Conservation (phyloP, 1,140 invertebrate genomes). For the Drosophila funebris region DNA sequence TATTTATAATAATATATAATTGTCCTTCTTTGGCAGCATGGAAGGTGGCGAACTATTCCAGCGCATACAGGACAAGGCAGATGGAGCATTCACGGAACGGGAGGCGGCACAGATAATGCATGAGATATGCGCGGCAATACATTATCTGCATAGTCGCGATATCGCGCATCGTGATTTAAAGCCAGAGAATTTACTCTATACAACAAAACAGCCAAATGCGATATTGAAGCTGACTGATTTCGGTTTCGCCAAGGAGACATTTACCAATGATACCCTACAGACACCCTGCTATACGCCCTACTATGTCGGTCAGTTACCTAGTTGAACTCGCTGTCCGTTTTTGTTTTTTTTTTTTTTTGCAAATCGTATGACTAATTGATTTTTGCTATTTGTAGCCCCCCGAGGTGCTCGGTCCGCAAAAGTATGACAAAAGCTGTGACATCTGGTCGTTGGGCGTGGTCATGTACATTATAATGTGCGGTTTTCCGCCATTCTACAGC, state of each 20-base stretch:
- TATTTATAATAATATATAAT: no score
- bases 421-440: conserved; percentile 99
- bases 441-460: conserved; percentile 99
- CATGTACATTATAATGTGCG: conserved; percentile 98
- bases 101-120: conserved; percentile 92
- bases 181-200: conserved; percentile 95
- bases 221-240: conserved; percentile 98
- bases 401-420: conserved; percentile 97
- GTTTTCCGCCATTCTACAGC: conserved; percentile 99
- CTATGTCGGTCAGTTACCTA: conserved; percentile 89
- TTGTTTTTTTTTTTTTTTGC: not conserved
- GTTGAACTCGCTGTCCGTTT: not conserved
- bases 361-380: not conserved
- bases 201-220: conserved; percentile 88
- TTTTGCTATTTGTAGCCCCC: conserved; percentile 87
- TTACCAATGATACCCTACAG: conserved; percentile 93
- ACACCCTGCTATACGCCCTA: conserved; percentile 99
- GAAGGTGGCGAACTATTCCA: conserved; percentile 98
- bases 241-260: conserved; percentile 99
- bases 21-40: conserved; percentile 88
- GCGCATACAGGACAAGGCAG: conserved; percentile 96
- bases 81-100: conserved; percentile 97
- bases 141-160: conserved; percentile 96
- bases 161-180: conserved; percentile 99
- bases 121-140: conserved; percentile 98